A percentile compares a stretch with the other conserved stretches of the same genome.
Evolutionary conservation across 2,113 vertebrate genomes (phyloP).

Genomic region (Phycodurus eques): DNA sequence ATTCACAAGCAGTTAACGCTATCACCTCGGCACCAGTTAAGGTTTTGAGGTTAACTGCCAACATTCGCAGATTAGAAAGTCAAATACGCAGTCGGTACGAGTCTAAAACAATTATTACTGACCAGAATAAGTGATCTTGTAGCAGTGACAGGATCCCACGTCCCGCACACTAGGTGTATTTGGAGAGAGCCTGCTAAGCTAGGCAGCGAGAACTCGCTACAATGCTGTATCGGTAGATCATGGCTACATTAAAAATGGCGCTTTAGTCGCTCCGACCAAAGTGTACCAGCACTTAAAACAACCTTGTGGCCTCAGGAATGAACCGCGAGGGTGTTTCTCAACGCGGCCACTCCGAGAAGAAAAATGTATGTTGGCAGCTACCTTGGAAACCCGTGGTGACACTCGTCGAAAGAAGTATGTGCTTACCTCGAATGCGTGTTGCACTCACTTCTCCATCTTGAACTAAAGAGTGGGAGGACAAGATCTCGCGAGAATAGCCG

Average conservation of each 20-base stretch:
- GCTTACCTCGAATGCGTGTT: slow-evolving; percentile 76
- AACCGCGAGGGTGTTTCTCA: not conserved
- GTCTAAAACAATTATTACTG: not conserved
- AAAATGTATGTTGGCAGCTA: not conserved
- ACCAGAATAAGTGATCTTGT: slow-evolving; percentile 5
- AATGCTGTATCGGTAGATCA: slow-evolving; percentile 71
- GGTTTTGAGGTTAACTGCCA: slow-evolving; percentile 17
- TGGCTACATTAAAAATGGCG: slow-evolving; percentile 82
- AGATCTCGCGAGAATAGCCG: slow-evolving; percentile 72
- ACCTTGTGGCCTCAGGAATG: not conserved
- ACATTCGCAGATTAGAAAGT: slow-evolving; percentile 41
- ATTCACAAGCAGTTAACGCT: slow-evolving; percentile 27
- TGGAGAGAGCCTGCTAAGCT: slow-evolving; percentile 37
- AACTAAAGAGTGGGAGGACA: slow-evolving; percentile 69
- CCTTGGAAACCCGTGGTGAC: slow-evolving; percentile 6
- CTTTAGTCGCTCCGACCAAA: slow-evolving; percentile 55
- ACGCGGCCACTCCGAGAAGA: not conserved
- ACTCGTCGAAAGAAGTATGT: slow-evolving; percentile 32
- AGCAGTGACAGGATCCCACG: not conserved
- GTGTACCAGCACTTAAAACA: slow-evolving; percentile 49
- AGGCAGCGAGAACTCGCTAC: slow-evolving; percentile 46
- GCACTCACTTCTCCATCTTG: slow-evolving; percentile 81
- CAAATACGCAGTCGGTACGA: slow-evolving; percentile 12
- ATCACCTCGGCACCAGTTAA: slow-evolving; percentile 30
- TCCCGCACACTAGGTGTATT: not conserved